Evolutionary conservation across 2,888 invertebrate species (phyloP).

Genomic region (Leptarthrus brevirostris): DNA sequence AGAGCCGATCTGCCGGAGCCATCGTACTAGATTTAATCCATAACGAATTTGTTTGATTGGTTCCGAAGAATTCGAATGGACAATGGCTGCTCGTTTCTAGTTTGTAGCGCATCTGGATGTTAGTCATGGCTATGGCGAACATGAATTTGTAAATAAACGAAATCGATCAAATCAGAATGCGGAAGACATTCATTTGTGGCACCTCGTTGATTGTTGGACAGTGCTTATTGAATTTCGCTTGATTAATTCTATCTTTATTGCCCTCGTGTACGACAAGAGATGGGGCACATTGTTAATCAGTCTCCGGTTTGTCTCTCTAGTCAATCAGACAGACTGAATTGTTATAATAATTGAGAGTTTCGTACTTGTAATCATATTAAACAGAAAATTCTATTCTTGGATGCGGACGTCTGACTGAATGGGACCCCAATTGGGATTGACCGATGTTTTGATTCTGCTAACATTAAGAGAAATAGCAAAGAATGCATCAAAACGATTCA

Average conservation of each 20-base stretch:
- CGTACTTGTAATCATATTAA: too few species aligned
- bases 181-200: constrained; percentile 21
- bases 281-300: too few species aligned
- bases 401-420: too few species aligned
- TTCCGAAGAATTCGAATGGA: constrained; percentile 32
- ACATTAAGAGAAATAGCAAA: too few species aligned
- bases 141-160: constrained; percentile 2
- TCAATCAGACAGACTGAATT: too few species aligned
- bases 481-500: too few species aligned
- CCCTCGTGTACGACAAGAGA: too few species aligned
- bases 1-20: neutral
- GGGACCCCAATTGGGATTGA: too few species aligned
- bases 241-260: constrained; percentile 17
- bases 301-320: too few species aligned
- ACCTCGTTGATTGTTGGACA: neutral
- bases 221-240: constrained; percentile 18
- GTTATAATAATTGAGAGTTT: too few species aligned
- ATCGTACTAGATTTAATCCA: constrained; percentile 35
- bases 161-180: constrained; percentile 3
- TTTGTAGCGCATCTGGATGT: neutral
- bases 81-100: neutral
- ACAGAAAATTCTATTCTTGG: too few species aligned
- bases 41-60: constrained; percentile 37
- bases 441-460: too few species aligned
- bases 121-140: neutral